Evolutionary conservation across 2,888 invertebrate species (phyloP).

Genomic region (Stenchaetothrips biformis): DNA sequence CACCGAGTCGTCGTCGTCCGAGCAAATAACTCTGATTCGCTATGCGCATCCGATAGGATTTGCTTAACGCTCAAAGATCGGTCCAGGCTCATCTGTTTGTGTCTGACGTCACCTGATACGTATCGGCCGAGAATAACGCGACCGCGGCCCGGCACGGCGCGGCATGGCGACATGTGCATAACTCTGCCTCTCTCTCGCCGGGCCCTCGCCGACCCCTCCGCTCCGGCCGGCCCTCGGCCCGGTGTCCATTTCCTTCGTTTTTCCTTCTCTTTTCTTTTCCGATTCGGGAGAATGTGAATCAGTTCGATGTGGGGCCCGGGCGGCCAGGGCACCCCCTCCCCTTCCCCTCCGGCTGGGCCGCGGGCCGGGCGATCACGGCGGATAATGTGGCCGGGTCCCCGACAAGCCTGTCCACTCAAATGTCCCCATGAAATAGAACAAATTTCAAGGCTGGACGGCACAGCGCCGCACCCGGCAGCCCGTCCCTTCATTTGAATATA

Average conservation of each 20-base stretch:
- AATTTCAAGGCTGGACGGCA: constrained; percentile 9
- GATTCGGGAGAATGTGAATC: too few species aligned
- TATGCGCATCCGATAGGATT: constrained; percentile 21
- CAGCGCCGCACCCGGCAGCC: not conserved
- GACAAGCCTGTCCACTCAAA: too few species aligned
- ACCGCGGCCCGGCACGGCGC: not conserved
- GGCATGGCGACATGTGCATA: constrained; percentile 6
- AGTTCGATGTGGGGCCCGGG: too few species aligned
- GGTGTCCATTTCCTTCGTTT: too few species aligned
- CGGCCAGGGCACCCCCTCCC: too few species aligned
- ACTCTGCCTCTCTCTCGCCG: not conserved
- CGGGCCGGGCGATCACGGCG: too few species aligned
- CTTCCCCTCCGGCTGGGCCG: too few species aligned
- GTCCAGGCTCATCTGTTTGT: constrained; percentile 9
- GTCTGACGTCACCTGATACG: constrained; percentile 22
- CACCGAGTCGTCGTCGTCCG: not conserved
- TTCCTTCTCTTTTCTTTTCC: too few species aligned
- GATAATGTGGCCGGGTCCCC: too few species aligned
- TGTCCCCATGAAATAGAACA: constrained; percentile 10
- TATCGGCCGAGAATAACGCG: constrained; percentile 20
- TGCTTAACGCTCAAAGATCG: constrained; percentile 14
- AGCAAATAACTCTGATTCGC: constrained; percentile 18
- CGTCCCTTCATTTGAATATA: constrained; percentile 12
- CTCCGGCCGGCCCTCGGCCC: too few species aligned
- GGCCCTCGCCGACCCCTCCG: not conserved